These are phyloP conservation scores for Papio anubis DNA, from an alignment of 2,113 vertebrate genomes.

Conservation along the genomic window DNA sequence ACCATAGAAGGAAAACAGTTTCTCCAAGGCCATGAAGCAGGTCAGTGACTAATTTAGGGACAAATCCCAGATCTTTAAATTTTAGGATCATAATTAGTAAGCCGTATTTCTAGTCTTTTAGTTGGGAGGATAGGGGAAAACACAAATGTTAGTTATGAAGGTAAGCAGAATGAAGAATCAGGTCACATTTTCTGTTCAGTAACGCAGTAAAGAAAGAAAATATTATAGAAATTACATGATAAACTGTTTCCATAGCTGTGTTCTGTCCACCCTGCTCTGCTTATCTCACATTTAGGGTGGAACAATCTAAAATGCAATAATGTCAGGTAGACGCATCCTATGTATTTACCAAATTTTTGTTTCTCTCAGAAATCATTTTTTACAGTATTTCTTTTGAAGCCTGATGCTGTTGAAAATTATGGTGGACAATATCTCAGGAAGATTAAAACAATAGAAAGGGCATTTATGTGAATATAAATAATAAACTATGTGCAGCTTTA, in stretches of 20 bases:
- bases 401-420: constrained; percentile 47
- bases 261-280: neutral
- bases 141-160: neutral
- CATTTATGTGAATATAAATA: constrained; percentile 74
- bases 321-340: neutral
- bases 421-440: constrained; percentile 43
- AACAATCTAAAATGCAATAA: neutral
- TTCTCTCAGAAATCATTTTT: constrained; percentile 48
- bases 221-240: fast-evolving
- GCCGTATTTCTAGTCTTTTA: neutral
- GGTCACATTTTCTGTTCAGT: neutral
- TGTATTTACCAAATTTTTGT: constrained; percentile 19
- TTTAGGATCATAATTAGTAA: neutral
- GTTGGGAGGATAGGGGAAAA: neutral
- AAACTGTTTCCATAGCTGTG: neutral
- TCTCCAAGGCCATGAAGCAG: neutral
- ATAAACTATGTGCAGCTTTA: constrained; percentile 65
- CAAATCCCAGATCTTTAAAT: neutral
- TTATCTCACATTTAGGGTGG: neutral
- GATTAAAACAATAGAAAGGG: constrained; percentile 60
- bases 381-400: constrained; percentile 38
- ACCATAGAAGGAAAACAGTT: neutral
- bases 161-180: neutral
- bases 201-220: neutral
- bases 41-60: neutral